Evolutionary conservation across 2,113 vertebrate genomes (phyloP).

Genomic region (Sorex fumeus): DNA sequence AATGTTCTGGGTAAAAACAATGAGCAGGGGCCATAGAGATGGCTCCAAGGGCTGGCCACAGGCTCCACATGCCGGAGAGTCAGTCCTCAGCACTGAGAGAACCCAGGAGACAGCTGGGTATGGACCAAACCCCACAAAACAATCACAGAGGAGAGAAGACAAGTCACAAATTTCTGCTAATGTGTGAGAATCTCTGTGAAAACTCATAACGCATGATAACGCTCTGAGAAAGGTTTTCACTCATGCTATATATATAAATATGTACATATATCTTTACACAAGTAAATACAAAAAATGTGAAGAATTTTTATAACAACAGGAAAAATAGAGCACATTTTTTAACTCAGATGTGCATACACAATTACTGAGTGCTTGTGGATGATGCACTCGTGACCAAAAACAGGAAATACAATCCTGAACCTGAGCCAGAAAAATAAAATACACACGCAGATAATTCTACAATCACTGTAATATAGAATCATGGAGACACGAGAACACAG

Average conservation of each 20-base stretch:
- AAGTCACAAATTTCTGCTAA: no score
- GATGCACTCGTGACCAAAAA: not conserved
- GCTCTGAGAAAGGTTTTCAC: not conserved
- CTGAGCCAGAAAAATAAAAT: not conserved
- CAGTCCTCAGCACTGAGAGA: no score
- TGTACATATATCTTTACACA: not conserved
- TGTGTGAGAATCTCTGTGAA: no score
- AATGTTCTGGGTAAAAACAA: no score
- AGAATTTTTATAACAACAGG: not conserved
- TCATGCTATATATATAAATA: no score
- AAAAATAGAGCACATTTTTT: not conserved
- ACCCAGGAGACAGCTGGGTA: no score
- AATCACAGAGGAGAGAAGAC: no score
- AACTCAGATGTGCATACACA: not conserved
- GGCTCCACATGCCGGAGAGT: no score
- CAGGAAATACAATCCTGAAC: not conserved
- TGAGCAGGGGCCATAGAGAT: no score
- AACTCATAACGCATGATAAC: not conserved
- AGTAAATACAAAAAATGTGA: constrained; percentile 5
- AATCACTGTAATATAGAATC: not conserved
- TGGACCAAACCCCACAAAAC: no score
- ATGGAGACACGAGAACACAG: not conserved
- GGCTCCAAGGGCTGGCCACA: no score
- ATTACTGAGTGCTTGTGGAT: not conserved
- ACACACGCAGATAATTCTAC: not conserved